phyloP scores from a whole-genome alignment of 2,888 invertebrate genomes.

The Nomada lathburiana region DNA sequence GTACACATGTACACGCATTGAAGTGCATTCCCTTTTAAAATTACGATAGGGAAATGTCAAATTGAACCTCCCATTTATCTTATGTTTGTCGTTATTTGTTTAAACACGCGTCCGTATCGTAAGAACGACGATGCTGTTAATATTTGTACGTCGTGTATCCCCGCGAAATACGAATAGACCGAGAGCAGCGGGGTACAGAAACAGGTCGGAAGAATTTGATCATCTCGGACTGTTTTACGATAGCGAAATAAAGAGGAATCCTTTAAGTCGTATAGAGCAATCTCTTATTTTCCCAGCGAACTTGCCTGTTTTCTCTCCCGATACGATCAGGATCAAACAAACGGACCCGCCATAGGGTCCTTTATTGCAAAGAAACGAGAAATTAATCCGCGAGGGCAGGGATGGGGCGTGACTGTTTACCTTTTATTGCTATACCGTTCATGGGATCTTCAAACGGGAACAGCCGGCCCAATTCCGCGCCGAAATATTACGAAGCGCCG shows the following conservation, averaged over 20 bases:
- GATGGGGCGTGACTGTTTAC: constrained; percentile 49
- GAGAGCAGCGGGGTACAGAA: not conserved
- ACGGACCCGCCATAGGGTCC: constrained; percentile 37
- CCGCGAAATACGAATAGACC: not conserved
- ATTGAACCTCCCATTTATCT: too few relatives aligned
- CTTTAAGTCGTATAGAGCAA: constrained; percentile 6
- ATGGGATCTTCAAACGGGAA: constrained; percentile 26
- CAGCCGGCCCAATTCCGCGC: constrained; percentile 33
- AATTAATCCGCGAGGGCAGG: constrained; percentile 67
- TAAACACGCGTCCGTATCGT: too few relatives aligned
- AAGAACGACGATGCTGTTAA: too few relatives aligned
- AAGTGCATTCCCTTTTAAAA: too few relatives aligned
- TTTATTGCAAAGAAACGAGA: constrained; percentile 59
- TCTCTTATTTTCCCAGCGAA: constrained; percentile 4
- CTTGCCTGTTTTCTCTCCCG: constrained; percentile 27
- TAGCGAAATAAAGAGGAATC: constrained; percentile 20
- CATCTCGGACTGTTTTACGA: constrained; percentile 8
- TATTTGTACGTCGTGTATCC: not conserved
- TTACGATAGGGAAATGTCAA: too few relatives aligned
- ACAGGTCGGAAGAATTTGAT: not conserved
- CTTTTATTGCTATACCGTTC: constrained; percentile 25
- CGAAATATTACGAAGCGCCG: constrained; percentile 38
- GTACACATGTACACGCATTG: too few relatives aligned
- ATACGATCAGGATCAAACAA: constrained; percentile 34
- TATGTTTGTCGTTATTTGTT: too few relatives aligned